Conservation (phyloP, 2,113 vertebrate species). For the Micronycteris hirsuta region DNA sequence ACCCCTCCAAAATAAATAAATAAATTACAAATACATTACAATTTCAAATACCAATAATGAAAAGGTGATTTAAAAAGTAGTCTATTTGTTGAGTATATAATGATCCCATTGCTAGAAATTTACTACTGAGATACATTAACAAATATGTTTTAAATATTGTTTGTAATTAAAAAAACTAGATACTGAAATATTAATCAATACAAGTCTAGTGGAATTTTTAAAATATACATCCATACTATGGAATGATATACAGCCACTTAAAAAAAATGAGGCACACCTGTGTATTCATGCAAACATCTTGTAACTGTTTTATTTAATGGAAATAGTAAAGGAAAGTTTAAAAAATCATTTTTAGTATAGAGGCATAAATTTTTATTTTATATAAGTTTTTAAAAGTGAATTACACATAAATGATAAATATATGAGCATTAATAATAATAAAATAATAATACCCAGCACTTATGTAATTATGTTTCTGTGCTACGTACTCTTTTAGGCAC, state of each 20-base stretch:
- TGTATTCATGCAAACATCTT: not conserved
- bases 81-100: not conserved
- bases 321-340: not conserved
- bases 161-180: not conserved
- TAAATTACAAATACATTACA: not conserved
- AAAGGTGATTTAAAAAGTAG: not conserved
- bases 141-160: not conserved
- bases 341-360: not conserved
- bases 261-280: not conserved
- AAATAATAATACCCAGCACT: not conserved
- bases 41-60: constrained; percentile 17
- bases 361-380: not conserved
- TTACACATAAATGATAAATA: not conserved
- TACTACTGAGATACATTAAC: not conserved
- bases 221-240: not conserved
- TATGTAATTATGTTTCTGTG: constrained; percentile 1
- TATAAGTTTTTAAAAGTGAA: not conserved
- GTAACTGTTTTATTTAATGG: not conserved
- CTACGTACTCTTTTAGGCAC: not conserved
- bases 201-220: not conserved
- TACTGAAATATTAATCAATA: not conserved
- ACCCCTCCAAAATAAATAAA: too few species aligned
- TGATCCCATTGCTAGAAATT: not conserved
- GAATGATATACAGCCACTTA: not conserved
- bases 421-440: not conserved